phyloP scores from a whole-genome alignment of 2,797 vertebrate genomes.

The Clarias platycephalus region DNA sequence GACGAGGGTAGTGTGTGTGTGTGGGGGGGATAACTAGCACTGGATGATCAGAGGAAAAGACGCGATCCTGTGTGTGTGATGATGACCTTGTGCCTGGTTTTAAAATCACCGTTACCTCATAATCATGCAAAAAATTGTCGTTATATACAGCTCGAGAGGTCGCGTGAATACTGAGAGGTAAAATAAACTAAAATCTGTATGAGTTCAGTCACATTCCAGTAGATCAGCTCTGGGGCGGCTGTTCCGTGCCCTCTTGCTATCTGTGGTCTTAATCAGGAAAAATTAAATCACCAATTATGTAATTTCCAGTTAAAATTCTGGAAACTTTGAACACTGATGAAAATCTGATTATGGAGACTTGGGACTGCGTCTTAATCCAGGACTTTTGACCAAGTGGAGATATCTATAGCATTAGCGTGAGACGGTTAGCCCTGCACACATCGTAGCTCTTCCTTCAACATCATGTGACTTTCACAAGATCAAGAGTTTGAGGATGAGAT shows the following conservation, averaged over 20 bases:
- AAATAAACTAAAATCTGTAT: neutral
- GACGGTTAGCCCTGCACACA: neutral
- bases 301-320: neutral
- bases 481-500: neutral
- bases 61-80: neutral
- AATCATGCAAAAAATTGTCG: neutral
- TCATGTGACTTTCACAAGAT: neutral
- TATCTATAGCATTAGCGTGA: neutral
- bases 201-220: neutral
- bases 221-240: neutral
- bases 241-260: neutral
- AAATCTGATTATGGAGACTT: neutral
- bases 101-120: neutral
- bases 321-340: neutral
- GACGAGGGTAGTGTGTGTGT: neutral
- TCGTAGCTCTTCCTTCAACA: neutral
- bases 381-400: neutral
- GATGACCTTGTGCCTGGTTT: neutral
- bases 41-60: neutral
- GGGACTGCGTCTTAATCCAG: neutral
- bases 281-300: no score
- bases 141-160: neutral
- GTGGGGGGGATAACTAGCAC: neutral
- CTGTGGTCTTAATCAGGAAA: neutral
- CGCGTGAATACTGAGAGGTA: neutral